Percentiles rank a stretch among this genome's conserved stretches.
Conservation (phyloP, 2,113 vertebrate species). For the Campylorhamphus procurvoides region DNA sequence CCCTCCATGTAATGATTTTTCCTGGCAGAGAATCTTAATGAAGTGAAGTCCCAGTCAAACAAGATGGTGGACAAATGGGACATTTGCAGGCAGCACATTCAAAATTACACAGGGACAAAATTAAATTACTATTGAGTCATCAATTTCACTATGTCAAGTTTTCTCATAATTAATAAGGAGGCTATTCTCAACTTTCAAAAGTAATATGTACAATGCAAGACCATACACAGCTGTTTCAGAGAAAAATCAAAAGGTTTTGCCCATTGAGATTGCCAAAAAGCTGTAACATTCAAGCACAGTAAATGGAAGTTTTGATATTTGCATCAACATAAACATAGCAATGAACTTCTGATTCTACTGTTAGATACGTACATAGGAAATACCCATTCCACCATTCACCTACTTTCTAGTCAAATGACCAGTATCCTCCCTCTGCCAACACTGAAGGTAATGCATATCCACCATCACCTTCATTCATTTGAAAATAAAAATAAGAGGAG, state of each 20-base stretch:
- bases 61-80: background rate
- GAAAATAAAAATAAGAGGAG: background rate
- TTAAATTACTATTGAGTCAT: background rate
- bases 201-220: background rate
- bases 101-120: background rate
- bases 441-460: background rate
- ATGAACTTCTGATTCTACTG: background rate
- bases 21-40: background rate
- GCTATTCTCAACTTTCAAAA: background rate
- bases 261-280: background rate
- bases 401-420: background rate
- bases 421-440: background rate
- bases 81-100: background rate
- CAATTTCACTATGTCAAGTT: background rate
- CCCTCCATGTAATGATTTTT: background rate
- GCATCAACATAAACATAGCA: background rate
- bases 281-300: background rate
- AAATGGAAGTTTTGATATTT: background rate
- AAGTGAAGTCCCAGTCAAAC: background rate
- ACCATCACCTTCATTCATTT: background rate
- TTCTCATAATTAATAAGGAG: background rate
- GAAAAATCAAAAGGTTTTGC: background rate
- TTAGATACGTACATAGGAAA: background rate
- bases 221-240: background rate
- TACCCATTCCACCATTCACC: background rate